Evolutionary conservation across 2,797 vertebrate species (phyloP), one percentile per base, ranked within the genome.

Genomic region (Varecia variegata): DNA sequence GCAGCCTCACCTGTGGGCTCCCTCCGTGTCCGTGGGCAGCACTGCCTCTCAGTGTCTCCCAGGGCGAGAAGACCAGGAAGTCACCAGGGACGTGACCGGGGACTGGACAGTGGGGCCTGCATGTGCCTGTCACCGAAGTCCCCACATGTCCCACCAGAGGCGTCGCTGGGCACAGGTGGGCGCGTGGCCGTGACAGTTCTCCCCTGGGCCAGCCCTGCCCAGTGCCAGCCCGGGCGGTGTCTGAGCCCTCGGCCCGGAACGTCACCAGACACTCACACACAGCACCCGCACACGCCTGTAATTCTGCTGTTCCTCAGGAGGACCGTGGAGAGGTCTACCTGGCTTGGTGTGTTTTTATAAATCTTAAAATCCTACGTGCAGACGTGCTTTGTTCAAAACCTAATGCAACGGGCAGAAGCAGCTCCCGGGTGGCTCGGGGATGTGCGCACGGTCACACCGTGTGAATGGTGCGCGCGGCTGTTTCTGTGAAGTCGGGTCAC

Each of bases 231-330:
- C 0, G 3, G 5, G 77, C 12, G 10, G 76, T 0, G 0, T 38
- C 35, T 0, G 73, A 32, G 5, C 14, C 35, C 50, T 40, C 35
- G 6, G 45, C 52, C 3, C 2, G 43, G 81, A 45, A 21, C 3
- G 10, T 11, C 25, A 0, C 56, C 7, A 10, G 43, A 7, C 8
- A 25, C 9, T 6, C 23, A 6, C 35, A 35, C 30, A 23, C 0
- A 0, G 1, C 1, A 0, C 43, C 45, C 1, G 0, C 30, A 30
- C 21, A 0, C 0, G 0, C 62, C 7, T 45, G 27, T 1, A 5
- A 7, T 2, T 40, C 7, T 12, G 52, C 35, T 58, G n/a, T 35
- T 47, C 62, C 1, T 3, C 1, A 1, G 17, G 1, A n/a, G 18
- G 43, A 45, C 1, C 40, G 60, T 25, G 40, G 79, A 65, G 21